Conservation (phyloP, 2,797 vertebrate species). For the Sardinella longiceps region DNA sequence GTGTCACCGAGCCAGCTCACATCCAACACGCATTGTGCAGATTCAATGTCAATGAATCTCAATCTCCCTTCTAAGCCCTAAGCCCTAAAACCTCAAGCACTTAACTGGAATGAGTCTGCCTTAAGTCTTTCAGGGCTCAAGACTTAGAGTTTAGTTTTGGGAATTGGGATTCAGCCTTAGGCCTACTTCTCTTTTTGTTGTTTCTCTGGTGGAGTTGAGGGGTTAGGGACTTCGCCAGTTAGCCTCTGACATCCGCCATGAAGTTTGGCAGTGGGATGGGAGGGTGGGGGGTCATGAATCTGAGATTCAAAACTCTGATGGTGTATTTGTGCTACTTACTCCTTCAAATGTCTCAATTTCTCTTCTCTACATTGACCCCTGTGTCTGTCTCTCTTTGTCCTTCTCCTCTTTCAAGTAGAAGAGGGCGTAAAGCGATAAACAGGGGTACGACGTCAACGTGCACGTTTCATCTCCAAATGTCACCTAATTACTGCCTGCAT, state of each 20-base stretch:
- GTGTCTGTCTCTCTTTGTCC: background rate
- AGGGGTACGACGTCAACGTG: background rate
- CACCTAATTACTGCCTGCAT: conserved; percentile 80
- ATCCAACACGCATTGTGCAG: no score
- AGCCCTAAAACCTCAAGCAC: no score
- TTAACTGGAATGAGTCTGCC: no score
- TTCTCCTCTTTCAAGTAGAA: background rate
- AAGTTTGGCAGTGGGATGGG: conserved; percentile 39
- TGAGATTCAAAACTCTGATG: conserved; percentile 61
- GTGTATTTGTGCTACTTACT: conserved; percentile 64
- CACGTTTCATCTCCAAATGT: conserved; percentile 55
- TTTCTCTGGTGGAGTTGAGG: background rate
- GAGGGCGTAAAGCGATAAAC: background rate
- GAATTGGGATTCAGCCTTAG: no score
- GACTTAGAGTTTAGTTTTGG: no score
- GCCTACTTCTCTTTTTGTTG: background rate
- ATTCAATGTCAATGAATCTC: no score
- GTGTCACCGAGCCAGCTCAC: background rate
- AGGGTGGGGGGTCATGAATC: background rate
- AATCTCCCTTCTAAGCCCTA: no score
- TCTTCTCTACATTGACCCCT: conserved; percentile 71
- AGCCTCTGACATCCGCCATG: no score
- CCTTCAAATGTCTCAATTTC: conserved; percentile 72
- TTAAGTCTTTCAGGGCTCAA: no score
- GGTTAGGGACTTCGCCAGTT: no score